Percentiles rank a stretch among this genome's conserved stretches.
Conservation (phyloP, 2,797 vertebrate genomes). For the Pseudocheirus occidentalis region DNA sequence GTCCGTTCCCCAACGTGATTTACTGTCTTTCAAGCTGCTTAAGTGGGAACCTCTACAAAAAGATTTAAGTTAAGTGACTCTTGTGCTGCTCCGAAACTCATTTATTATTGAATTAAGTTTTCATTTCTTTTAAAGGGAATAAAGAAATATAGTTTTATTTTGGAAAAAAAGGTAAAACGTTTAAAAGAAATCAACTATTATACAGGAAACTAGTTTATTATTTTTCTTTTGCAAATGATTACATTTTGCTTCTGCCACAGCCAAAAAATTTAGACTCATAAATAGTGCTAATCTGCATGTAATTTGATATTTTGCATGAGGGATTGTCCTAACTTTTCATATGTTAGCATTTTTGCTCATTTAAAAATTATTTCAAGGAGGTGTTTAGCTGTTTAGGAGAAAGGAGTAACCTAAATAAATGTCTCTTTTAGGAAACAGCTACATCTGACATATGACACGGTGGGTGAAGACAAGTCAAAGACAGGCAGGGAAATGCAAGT, state of each 20-base stretch:
- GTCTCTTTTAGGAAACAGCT: slow-evolving; percentile 51
- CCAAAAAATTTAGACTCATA: slow-evolving; percentile 59
- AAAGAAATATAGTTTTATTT: slow-evolving; percentile 86
- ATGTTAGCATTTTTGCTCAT: slow-evolving; percentile 49
- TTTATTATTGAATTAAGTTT: slow-evolving; percentile 93
- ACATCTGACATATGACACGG: slow-evolving; percentile 9
- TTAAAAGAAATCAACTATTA: slow-evolving; percentile 79
- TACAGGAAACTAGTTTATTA: slow-evolving; percentile 71
- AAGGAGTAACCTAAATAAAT: slow-evolving; percentile 7
- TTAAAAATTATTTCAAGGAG: slow-evolving; percentile 4
- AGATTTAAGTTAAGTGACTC: slow-evolving; percentile 93
- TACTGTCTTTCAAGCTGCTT: slow-evolving; percentile 90
- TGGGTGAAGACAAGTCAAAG: background rate
- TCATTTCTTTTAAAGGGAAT: slow-evolving; percentile 87
- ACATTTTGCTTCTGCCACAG: slow-evolving; percentile 58
- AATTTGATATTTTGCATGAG: slow-evolving; percentile 54
- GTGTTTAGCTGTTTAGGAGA: background rate
- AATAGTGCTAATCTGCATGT: slow-evolving; percentile 60
- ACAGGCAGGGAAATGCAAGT: slow-evolving; percentile 19
- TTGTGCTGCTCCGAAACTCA: slow-evolving; percentile 88
- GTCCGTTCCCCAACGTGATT: slow-evolving; percentile 87
- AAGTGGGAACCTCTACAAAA: slow-evolving; percentile 91
- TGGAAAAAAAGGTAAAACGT: slow-evolving; percentile 82
- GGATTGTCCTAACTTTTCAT: slow-evolving; percentile 47
- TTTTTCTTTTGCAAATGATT: slow-evolving; percentile 55